Conservation (phyloP, 2,113 vertebrate species). For the Rattus norvegicus region GRCr8 NC_086026.1:104402001-104402500, state of each 20-base stretch:
- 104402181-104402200: not conserved
- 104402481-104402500: slow-evolving; percentile 3
- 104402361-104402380: not conserved
- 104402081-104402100: slow-evolving; percentile 29
- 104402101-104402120: slow-evolving; percentile 51
- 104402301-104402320: slow-evolving; percentile 48
- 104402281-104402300: slow-evolving; percentile 5
- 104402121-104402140: slow-evolving; percentile 42
- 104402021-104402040: slow-evolving; percentile 76
- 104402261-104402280: slow-evolving; percentile 1
- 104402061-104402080: slow-evolving; percentile 66
- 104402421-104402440: not conserved
- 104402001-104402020: slow-evolving; percentile 67
- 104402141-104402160: slow-evolving; percentile 51
- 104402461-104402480: slow-evolving; percentile 11
- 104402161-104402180: not conserved
- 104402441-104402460: not conserved
- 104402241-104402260: not conserved
- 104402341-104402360: not conserved
- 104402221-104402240: slow-evolving; percentile 43
- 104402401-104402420: not conserved
- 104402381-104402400: slow-evolving; percentile 3
- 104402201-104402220: slow-evolving; percentile 60
- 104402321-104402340: not conserved
- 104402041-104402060: slow-evolving; percentile 69